Conservation (phyloP, 2,888 invertebrate genomes). For the Scaptomyza cyrtandrae region DNA sequence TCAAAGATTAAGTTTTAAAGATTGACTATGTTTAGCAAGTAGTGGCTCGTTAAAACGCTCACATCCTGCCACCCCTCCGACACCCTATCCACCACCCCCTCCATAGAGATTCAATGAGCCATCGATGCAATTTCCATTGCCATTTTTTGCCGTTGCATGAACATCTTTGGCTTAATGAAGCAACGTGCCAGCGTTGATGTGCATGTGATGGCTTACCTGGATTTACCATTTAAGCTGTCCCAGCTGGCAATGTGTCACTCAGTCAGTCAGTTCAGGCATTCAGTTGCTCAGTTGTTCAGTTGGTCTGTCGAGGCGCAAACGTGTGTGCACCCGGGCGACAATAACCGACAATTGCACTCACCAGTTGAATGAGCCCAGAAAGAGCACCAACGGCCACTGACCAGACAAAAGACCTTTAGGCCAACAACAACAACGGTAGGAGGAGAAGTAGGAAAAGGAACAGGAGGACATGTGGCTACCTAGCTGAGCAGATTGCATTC, state of each 20-base stretch:
- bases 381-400: slow-evolving; percentile 14
- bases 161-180: slow-evolving; percentile 55
- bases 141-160: slow-evolving; percentile 35
- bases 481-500: slow-evolving; percentile 31
- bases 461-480: not conserved
- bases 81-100: not conserved
- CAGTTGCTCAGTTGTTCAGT: slow-evolving; percentile 36
- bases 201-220: slow-evolving; percentile 34
- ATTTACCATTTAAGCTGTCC: slow-evolving; percentile 15
- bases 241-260: slow-evolving; percentile 9
- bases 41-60: too few species aligned
- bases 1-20: slow-evolving; percentile 37
- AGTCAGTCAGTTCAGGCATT: slow-evolving; percentile 12
- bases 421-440: not conserved
- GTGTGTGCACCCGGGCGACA: slow-evolving; percentile 47
- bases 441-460: not conserved
- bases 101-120: slow-evolving; percentile 7
- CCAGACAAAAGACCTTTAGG: slow-evolving; percentile 29
- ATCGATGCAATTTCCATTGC: slow-evolving; percentile 4
- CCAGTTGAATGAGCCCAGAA: slow-evolving; percentile 63
- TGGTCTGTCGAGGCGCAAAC: slow-evolving; percentile 29
- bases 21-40: not conserved
- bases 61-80: not conserved
- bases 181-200: slow-evolving; percentile 25
- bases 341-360: slow-evolving; percentile 64